Conservation (phyloP, 2,113 vertebrate genomes). For the Thryonomys swinderianus region DNA sequence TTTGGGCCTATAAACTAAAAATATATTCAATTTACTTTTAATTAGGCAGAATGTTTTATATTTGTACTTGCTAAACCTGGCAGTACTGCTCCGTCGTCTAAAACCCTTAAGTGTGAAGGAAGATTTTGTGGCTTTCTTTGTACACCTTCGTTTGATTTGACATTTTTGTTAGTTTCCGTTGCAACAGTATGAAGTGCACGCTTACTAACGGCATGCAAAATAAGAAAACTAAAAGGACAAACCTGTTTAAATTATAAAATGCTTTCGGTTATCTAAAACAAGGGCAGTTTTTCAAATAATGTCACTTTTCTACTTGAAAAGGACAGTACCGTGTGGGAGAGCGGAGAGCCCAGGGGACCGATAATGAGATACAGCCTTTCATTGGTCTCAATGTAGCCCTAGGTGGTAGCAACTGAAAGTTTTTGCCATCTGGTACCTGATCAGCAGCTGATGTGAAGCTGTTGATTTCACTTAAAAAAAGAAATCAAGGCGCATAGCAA, state of each 20-base stretch:
- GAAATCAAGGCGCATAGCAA: constrained; percentile 68
- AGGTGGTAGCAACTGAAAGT: constrained; percentile 79
- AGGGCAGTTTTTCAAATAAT: constrained; percentile 71
- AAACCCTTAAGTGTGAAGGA: constrained; percentile 30
- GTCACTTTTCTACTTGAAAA: constrained; percentile 73
- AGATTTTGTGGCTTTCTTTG: background rate
- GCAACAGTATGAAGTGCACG: constrained; percentile 35
- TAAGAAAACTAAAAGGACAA: constrained; percentile 66
- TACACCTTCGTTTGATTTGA: constrained; percentile 28
- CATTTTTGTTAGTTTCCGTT: constrained; percentile 54
- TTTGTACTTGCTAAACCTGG: constrained; percentile 4
- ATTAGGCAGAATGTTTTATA: background rate
- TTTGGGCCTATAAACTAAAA: background rate
- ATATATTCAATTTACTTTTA: constrained; percentile 32
- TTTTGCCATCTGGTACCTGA: constrained; percentile 83
- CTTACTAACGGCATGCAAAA: constrained; percentile 60
- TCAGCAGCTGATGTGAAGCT: constrained; percentile 73
- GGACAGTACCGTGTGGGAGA: constrained; percentile 73
- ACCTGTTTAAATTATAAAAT: constrained; percentile 74
- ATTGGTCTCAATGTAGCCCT: constrained; percentile 83
- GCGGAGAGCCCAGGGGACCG: constrained; percentile 68
- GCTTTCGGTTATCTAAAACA: constrained; percentile 65
- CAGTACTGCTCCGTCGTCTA: background rate
- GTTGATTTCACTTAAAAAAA: constrained; percentile 72
- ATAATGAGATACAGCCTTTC: constrained; percentile 83